Evolutionary conservation across 2,797 vertebrate species (phyloP).

Genomic region (Myotis pilosus): DNA sequence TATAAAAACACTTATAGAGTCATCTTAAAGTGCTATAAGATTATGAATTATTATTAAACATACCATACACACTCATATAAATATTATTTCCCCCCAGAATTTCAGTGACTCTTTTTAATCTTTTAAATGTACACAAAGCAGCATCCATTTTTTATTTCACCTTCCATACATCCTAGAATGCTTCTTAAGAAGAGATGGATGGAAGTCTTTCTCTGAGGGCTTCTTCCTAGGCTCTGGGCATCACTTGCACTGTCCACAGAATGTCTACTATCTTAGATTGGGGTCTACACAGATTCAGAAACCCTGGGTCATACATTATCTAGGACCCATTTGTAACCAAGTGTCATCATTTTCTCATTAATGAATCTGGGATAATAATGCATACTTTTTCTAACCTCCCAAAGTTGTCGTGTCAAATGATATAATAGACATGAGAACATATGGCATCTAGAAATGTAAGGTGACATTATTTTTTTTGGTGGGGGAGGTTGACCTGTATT

Average conservation of each 20-base stretch:
- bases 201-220: background rate
- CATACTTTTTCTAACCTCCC: background rate
- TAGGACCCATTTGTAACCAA: background rate
- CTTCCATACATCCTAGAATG: background rate
- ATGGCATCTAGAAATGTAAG: background rate
- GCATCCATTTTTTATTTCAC: background rate
- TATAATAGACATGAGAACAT: background rate
- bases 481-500: background rate
- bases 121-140: background rate
- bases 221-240: background rate
- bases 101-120: background rate
- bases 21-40: background rate
- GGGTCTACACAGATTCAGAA: background rate
- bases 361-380: background rate
- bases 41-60: background rate
- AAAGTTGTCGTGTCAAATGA: background rate
- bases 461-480: background rate
- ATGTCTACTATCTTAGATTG: background rate
- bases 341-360: background rate
- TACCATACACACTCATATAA: background rate
- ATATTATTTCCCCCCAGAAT: background rate
- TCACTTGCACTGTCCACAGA: background rate
- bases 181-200: background rate
- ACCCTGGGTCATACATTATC: background rate
- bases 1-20: background rate